A percentile compares a stretch with the other conserved stretches of the same genome.
Conservation (phyloP, 1,140 invertebrate species). For the Drosophila burlai region DNA sequence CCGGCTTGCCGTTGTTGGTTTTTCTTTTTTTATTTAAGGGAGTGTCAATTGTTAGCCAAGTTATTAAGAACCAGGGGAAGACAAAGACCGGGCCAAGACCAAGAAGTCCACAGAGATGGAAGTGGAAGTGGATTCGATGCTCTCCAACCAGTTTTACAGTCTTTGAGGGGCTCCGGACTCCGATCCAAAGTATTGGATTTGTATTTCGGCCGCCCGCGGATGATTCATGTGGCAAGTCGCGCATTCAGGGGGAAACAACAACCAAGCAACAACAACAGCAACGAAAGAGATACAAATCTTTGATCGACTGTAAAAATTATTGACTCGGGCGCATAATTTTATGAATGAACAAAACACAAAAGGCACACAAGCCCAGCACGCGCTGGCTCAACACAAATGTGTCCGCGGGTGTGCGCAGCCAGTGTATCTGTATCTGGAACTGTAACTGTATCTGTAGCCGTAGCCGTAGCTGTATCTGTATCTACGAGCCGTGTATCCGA, state of each 20-base stretch:
- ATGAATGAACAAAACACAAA: constrained; percentile 75
- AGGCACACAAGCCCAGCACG: constrained; percentile 64
- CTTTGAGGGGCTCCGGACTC: constrained; percentile 11
- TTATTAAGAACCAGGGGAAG: constrained; percentile 73
- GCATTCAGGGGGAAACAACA: constrained; percentile 22
- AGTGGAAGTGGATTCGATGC: constrained; percentile 35
- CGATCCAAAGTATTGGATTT: constrained; percentile 27
- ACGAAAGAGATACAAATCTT: constrained; percentile 74
- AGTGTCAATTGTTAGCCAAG: constrained; percentile 82
- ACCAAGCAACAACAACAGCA: background rate
- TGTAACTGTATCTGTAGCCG: constrained; percentile 14
- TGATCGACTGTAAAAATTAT: constrained; percentile 83
- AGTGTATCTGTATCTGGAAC: constrained; percentile 16
- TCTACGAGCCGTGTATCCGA: constrained; percentile 7
- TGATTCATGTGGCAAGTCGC: constrained; percentile 76
- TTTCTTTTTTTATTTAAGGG: constrained; percentile 65
- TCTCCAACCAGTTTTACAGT: constrained; percentile 52
- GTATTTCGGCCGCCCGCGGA: constrained; percentile 58
- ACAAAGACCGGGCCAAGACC: constrained; percentile 53
- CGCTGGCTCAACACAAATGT: constrained; percentile 55
- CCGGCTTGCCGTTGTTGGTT: constrained; percentile 37
- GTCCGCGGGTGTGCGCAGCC: constrained; percentile 14
- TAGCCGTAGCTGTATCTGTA: constrained; percentile 6
- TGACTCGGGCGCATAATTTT: constrained; percentile 80
- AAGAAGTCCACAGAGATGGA: constrained; percentile 40